phyloP scores from a whole-genome alignment of 2,888 invertebrate genomes.

The Synanthedon myopaeformis region DNA sequence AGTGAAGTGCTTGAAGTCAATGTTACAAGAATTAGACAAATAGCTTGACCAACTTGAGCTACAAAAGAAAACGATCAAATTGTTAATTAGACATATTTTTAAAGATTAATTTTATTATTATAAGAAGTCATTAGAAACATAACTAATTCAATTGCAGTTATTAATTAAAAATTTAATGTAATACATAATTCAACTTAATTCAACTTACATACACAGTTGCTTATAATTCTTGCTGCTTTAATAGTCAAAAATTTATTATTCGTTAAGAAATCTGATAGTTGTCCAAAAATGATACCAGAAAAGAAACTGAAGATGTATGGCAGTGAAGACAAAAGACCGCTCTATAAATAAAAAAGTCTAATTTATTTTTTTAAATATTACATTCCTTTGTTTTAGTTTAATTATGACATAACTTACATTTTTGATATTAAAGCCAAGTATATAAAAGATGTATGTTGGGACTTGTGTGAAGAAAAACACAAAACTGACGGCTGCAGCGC shows the following conservation, averaged over 20 bases:
- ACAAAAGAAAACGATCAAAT: not conserved
- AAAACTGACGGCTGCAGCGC: constrained; percentile 69
- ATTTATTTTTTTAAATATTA: not conserved
- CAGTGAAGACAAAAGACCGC: constrained; percentile 70
- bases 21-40: constrained; percentile 36
- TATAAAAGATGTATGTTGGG: constrained; percentile 73
- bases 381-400: not conserved
- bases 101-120: too few relatives aligned
- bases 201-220: constrained; percentile 54
- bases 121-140: too few relatives aligned
- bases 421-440: constrained; percentile 62
- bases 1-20: constrained; percentile 37
- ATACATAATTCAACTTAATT: not conserved
- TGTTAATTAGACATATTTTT: too few relatives aligned
- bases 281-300: constrained; percentile 65
- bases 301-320: constrained; percentile 72
- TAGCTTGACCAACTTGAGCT: constrained; percentile 29
- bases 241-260: constrained; percentile 32
- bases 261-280: constrained; percentile 60
- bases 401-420: constrained; percentile 19
- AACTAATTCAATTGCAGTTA: too few relatives aligned
- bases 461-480: constrained; percentile 75
- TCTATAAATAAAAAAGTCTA: constrained; percentile 42
- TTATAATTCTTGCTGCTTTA: constrained; percentile 43
- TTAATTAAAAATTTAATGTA: not conserved